Percentiles rank a stretch among this genome's conserved stretches.
Conservation (phyloP, 2,797 vertebrate species). For the Tenualosa ilisha region DNA sequence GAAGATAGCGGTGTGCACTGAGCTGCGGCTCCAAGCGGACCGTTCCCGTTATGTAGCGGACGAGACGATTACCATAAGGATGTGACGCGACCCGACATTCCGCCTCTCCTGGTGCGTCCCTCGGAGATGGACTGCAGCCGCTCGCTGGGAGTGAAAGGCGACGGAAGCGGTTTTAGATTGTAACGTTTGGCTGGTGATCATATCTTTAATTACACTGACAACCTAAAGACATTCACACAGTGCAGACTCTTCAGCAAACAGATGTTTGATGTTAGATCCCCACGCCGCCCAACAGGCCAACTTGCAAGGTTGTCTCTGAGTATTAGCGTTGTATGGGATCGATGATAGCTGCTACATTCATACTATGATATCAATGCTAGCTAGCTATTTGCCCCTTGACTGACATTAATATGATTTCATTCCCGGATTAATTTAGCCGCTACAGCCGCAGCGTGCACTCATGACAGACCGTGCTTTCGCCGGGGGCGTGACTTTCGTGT, state of each 20-base stretch:
- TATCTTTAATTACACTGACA: background rate
- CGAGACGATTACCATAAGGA: slow-evolving; percentile 33
- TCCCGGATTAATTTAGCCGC: slow-evolving; percentile 31
- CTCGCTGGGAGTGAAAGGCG: background rate
- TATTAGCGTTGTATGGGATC: slow-evolving; percentile 24
- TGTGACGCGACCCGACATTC: slow-evolving; percentile 31
- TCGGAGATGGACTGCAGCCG: background rate
- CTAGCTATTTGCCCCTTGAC: background rate
- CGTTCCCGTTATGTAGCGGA: slow-evolving; percentile 62
- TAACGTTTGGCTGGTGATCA: background rate
- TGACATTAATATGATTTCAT: slow-evolving; percentile 24
- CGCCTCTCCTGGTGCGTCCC: background rate
- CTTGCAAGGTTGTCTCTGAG: background rate
- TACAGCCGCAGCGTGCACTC: slow-evolving; percentile 1
- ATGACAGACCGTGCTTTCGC: background rate
- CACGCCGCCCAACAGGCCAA: background rate
- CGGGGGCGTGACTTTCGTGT: background rate
- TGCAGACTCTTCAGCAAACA: background rate
- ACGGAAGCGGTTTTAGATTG: background rate
- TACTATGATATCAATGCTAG: background rate
- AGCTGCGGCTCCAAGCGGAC: slow-evolving; percentile 28
- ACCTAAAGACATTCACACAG: background rate
- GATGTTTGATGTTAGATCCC: background rate
- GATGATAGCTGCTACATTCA: slow-evolving; percentile 20
- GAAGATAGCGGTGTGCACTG: background rate